These are phyloP conservation scores for Uropetala carovei DNA, from an alignment of 2,888 invertebrate species.

Conservation along the genomic window DNA sequence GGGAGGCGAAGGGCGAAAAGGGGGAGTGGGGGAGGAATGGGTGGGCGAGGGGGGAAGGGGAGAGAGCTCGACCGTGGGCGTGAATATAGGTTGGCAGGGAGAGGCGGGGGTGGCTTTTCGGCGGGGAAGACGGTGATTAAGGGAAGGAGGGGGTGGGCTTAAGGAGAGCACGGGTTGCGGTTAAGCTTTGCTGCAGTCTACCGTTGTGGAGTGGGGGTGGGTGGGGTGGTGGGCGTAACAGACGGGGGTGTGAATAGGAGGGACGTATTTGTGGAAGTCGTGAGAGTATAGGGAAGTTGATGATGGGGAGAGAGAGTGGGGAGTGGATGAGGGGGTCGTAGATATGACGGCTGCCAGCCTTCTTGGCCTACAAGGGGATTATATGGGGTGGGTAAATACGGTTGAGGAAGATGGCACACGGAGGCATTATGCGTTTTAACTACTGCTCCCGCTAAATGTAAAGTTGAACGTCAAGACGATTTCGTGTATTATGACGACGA, in stretches of 20 bases:
- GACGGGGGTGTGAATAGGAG: constrained; percentile 18
- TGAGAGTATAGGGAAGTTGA: constrained; percentile 34
- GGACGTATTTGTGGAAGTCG: constrained; percentile 38
- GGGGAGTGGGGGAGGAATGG: background rate
- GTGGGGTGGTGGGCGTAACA: background rate
- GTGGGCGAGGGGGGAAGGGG: background rate
- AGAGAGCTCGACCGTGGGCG: constrained; percentile 13
- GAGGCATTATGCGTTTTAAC: constrained; percentile 40
- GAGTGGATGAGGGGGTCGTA: background rate
- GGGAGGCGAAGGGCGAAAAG: background rate
- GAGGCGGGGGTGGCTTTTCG: constrained; percentile 8
- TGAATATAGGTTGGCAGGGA: constrained; percentile 19
- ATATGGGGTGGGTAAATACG: background rate
- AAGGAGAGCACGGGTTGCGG: constrained; percentile 44
- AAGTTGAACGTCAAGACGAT: constrained; percentile 2
- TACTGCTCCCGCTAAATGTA: constrained; percentile 45
- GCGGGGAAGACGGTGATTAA: background rate
- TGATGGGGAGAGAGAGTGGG: constrained; percentile 14
- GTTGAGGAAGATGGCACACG: background rate
- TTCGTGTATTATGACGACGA: background rate
- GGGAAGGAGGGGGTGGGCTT: constrained; percentile 7
- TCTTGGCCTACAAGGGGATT: constrained; percentile 34
- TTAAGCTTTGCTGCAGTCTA: constrained; percentile 50
- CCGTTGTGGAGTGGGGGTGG: constrained; percentile 14
- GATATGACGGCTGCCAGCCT: constrained; percentile 15